phyloP scores from a whole-genome alignment of 30 jellyfish, hydroid and myxozoan genomes.

The Aurelia coerulea region DNA sequence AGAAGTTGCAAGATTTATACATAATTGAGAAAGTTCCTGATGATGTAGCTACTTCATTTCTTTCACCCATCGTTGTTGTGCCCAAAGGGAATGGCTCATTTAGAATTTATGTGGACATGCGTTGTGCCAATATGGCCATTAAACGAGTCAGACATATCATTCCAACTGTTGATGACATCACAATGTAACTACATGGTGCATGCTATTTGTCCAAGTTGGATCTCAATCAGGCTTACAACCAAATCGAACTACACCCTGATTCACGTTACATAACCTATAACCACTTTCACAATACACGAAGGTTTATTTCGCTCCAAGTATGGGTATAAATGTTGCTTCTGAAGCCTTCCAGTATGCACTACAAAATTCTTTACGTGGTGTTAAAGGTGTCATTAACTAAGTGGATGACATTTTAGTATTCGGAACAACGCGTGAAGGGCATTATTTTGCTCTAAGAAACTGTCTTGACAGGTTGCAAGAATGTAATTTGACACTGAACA shows the following conservation, averaged over 20 bases:
- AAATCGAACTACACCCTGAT: constrained; percentile 18
- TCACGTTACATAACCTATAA: not conserved
- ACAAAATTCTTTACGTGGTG: too few species aligned
- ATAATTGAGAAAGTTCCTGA: not conserved
- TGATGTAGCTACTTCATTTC: constrained; percentile 31
- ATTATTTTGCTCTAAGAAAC: too few species aligned
- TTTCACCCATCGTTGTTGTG: constrained; percentile 40
- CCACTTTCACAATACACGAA: constrained; percentile 30
- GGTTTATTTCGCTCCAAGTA: not conserved
- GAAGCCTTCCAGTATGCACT: not conserved
- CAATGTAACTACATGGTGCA: not conserved
- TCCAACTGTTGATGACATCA: constrained; percentile 32
- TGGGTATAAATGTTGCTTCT: constrained; percentile 34
- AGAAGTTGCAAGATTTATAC: not conserved
- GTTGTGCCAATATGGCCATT: constrained; percentile 17
- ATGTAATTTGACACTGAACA: too few species aligned
- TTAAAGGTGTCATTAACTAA: not conserved
- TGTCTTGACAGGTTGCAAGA: too few species aligned
- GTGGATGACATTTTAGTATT: constrained; percentile 18
- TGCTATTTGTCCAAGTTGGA: constrained; percentile 31
- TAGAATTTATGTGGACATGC: constrained; percentile 41
- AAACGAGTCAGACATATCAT: not conserved
- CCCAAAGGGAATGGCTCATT: constrained; percentile 27
- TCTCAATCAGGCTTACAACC: constrained; percentile 27
- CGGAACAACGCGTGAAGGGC: too few species aligned